phyloP scores from a whole-genome alignment of 2,113 vertebrate genomes.

The Lepisosteus osseus region DNA sequence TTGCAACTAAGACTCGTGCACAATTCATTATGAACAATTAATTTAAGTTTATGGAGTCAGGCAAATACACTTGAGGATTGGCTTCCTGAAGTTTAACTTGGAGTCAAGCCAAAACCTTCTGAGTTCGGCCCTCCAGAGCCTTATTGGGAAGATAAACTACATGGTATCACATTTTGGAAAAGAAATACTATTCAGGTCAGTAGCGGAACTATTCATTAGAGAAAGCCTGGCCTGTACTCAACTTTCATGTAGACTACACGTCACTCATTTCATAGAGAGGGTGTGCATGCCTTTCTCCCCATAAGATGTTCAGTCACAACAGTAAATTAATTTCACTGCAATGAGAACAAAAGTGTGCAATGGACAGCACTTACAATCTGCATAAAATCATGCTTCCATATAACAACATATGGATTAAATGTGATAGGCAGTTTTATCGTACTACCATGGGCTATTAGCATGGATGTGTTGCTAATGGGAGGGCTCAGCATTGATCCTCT shows the following conservation, averaged over 20 bases:
- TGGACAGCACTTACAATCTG: conserved; percentile 10
- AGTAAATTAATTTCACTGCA: conserved; percentile 13
- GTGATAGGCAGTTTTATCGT: conserved; percentile 23
- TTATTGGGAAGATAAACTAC: conserved; percentile 70
- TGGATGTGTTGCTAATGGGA: conserved; percentile 36
- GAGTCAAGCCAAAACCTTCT: conserved; percentile 65
- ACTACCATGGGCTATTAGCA: conserved; percentile 41
- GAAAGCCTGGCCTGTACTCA: conserved; percentile 40
- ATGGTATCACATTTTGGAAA: conserved; percentile 68
- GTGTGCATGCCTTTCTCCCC: no score
- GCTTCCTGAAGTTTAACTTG: conserved; percentile 70
- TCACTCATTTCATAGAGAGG: not conserved
- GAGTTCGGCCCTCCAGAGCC: conserved; percentile 62
- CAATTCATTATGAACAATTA: conserved; percentile 72
- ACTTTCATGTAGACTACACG: conserved; percentile 32
- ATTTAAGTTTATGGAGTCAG: conserved; percentile 56
- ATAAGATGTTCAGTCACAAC: not conserved
- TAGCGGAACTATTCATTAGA: conserved; percentile 63
- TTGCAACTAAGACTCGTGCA: conserved; percentile 58
- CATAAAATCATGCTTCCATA: conserved; percentile 15
- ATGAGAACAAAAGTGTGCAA: not conserved
- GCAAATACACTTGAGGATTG: conserved; percentile 59
- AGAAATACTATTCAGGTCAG: conserved; percentile 64
- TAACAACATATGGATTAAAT: conserved; percentile 29
- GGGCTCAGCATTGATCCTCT: conserved; percentile 42